Evolutionary conservation across 2,113 vertebrate genomes (phyloP), one percentile per base, ranked within the genome.

Genomic region (Leptodactylus fuscus): DNA sequence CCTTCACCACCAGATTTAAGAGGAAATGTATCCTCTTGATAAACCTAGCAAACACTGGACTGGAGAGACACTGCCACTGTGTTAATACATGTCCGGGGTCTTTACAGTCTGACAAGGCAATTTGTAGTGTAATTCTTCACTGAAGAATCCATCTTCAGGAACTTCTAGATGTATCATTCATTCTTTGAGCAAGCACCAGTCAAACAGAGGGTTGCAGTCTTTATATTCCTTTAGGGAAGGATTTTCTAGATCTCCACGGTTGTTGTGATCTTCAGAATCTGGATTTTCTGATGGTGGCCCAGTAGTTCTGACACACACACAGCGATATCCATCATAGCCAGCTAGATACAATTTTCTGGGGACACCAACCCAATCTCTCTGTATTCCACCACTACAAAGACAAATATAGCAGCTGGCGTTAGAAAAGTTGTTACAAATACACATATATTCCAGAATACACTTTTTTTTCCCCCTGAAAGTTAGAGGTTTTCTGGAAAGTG

Each of bases 291-390:
- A 91, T 0, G 92, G 90, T 0, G 91, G 88, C 0, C 93, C 93
- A 0, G 83, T 80, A 1, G 87, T 88, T 85, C 89, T 90, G 13
- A 97, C 94, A 1, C 98, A 99, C 36, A 98, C 96, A 0, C 97
- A 99, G 27, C 75, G 91, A 2, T 92, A 91, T 0, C 90, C 87
- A 34, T 36, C 88, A 0, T 89, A 90, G 1, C 96, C 95, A 0
- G 96, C 94, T 1, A 60, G 90, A 88, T 93, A 96, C 46, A 97
- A 91, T 89, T 93, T 93, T 85, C 97, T 94, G 0, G 97, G 97
- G 16, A 99, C 96, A 0, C 98, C 97, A 0, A 67, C 87, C 97
- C 97, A 98, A 81, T 88, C 91, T 89, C 97, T 92, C 20, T 55
- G 88, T 82, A 98, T 93, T 11, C 97, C 98, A 27, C 97, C 97